These are phyloP conservation scores for Pristionchus exspectatus DNA, from an alignment of 2,888 invertebrate genomes.

Conservation along the genomic window DNA sequence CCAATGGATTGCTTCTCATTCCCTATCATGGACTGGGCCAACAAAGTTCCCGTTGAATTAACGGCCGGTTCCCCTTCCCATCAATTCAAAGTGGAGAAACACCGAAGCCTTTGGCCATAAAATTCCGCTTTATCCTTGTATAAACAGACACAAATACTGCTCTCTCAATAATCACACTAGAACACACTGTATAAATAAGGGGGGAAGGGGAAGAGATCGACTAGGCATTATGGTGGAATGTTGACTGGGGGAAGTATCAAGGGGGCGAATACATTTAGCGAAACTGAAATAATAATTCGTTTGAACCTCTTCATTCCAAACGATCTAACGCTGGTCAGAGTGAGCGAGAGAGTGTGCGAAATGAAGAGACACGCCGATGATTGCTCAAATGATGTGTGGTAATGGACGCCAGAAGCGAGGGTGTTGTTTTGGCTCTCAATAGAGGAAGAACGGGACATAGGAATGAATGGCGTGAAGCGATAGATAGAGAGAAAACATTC, in stretches of 20 bases:
- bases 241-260: neutral
- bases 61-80: too few relatives aligned
- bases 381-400: conserved; percentile 21
- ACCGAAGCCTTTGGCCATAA: neutral
- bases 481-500: neutral
- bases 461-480: neutral
- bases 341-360: neutral
- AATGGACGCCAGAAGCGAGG: neutral
- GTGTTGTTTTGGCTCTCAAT: neutral
- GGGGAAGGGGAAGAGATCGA: neutral
- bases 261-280: neutral
- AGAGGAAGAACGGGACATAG: neutral
- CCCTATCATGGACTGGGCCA: too few relatives aligned
- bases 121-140: conserved; percentile 38
- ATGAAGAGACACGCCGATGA: neutral
- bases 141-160: conserved; percentile 35
- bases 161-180: conserved; percentile 32
- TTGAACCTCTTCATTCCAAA: neutral
- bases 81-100: neutral
- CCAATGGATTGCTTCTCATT: too few relatives aligned
- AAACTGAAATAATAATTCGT: neutral
- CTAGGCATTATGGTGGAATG: conserved; percentile 21
- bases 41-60: too few relatives aligned
- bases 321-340: neutral
- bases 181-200: conserved; percentile 24